Base-by-base conservation (phyloP, 2,888 invertebrate genomes). In the Eustalomyia histrio region DNA sequence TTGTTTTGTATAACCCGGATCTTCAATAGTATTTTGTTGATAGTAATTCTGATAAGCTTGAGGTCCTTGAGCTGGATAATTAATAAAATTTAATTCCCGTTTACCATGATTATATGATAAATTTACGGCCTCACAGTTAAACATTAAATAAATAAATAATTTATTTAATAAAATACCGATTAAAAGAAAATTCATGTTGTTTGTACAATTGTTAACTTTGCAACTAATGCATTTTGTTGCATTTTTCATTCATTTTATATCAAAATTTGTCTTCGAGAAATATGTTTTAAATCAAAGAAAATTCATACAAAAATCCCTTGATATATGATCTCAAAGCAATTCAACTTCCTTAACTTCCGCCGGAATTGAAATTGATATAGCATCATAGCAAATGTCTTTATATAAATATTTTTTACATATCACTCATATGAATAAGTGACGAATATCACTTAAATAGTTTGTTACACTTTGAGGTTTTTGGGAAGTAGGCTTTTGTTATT, bases 341-440 rank as follows among this genome's bases (percentile, higher is more conserved):
- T 12, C 35, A 50, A 73, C 52, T 55, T 55, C 63, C 57, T 50
- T 43, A 55, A 65, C 72, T 76, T 69, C 67, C 82, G 75, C 58
- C 80, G 83, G 82, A 83, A 82, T 68, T 82, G 82, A 80, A 82
- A 80, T 64, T 63, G 55, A 83, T 79, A 69, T 14, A 16, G 35
- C 67, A 53, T 55, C 64, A 53, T 57, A 63, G 52, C 58, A 58
- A 65, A 47, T 35, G 57, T 12, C 8, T 14, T 8, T 9, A 29
- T 29, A 29, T n/a, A n/a, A n/a, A n/a, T 16, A 5, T 16, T 29
- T 57, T 12, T 3, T 16, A 53, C 21, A n/a, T n/a, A 21, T 39
- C 14, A 12, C 10, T 39, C 39, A 39, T 39, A 12, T 39, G 29
- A 6, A 29, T 6, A 7, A 29, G 39, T 47, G 12, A 47, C 14